phyloP scores from a whole-genome alignment of 2,888 invertebrate species.

The Xylota segnis region DNA sequence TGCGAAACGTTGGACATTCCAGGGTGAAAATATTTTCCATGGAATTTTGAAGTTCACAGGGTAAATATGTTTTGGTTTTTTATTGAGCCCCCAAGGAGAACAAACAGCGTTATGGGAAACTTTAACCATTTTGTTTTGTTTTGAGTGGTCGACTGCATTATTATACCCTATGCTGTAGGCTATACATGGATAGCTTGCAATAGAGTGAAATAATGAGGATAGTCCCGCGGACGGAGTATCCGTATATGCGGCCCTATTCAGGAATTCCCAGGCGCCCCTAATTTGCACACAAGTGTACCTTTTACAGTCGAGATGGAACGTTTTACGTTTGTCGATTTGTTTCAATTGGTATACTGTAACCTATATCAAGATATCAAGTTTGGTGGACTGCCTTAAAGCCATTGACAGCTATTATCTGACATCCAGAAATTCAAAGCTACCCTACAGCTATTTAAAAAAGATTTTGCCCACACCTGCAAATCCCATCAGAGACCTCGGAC shows the following conservation, averaged over 20 bases:
- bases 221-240: neutral
- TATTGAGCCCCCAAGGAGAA: slow-evolving; percentile 13
- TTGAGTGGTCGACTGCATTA: slow-evolving; percentile 9
- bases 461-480: too few species aligned
- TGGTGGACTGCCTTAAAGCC: too few species aligned
- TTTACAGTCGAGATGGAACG: too few species aligned
- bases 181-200: neutral
- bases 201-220: neutral
- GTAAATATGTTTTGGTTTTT: slow-evolving; percentile 62
- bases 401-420: too few species aligned
- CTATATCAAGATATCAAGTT: too few species aligned
- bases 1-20: slow-evolving; percentile 74
- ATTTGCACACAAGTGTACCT: neutral
- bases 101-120: slow-evolving; percentile 41
- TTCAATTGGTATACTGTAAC: too few species aligned
- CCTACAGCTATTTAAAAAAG: too few species aligned
- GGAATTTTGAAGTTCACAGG: slow-evolving; percentile 72
- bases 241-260: neutral
- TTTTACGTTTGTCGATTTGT: too few species aligned
- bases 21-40: slow-evolving; percentile 72
- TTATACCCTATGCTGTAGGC: neutral
- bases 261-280: neutral
- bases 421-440: too few species aligned
- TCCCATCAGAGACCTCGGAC: too few species aligned
- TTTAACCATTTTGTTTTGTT: slow-evolving; percentile 35